phyloP scores from a whole-genome alignment of 2,797 vertebrate genomes.

The Sorex maritimensis region DNA sequence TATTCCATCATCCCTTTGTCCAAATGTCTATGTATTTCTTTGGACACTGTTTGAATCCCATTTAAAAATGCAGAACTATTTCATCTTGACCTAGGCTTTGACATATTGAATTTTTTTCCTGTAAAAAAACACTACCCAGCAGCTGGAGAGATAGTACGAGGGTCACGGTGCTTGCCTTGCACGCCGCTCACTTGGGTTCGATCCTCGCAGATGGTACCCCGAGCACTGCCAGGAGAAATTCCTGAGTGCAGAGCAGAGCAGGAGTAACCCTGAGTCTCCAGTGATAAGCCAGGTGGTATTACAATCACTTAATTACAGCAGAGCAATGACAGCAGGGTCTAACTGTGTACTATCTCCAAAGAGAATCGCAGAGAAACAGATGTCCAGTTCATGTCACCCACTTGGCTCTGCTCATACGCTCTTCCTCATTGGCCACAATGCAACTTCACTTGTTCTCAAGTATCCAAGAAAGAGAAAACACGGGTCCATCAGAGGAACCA shows the following conservation, averaged over 20 bases:
- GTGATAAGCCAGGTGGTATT: slow-evolving; percentile 19
- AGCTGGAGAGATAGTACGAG: too few species aligned
- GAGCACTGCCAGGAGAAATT: too few species aligned
- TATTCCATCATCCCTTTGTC: slow-evolving; percentile 44
- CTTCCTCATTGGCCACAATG: background rate
- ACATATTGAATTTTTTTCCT: slow-evolving; percentile 44
- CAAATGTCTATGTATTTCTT: slow-evolving; percentile 14
- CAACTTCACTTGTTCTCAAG: slow-evolving; percentile 5
- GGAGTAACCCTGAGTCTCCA: background rate
- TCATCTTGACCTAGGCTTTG: slow-evolving; percentile 44
- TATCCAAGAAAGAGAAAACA: slow-evolving; percentile 10
- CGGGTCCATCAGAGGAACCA: background rate
- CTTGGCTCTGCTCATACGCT: background rate
- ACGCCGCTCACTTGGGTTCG: too few species aligned
- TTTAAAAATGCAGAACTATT: slow-evolving; percentile 58
- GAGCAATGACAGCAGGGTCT: background rate
- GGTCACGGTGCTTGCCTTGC: too few species aligned
- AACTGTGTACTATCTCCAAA: too few species aligned
- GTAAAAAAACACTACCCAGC: slow-evolving; percentile 21
- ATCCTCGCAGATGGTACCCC: too few species aligned
- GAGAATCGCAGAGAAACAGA: background rate
- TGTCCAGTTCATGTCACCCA: background rate
- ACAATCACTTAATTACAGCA: slow-evolving; percentile 3
- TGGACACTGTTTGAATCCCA: slow-evolving; percentile 36
- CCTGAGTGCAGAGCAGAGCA: too few species aligned